Conservation (phyloP, 2,888 invertebrate genomes). For the Drosophila flavopinicola region DNA sequence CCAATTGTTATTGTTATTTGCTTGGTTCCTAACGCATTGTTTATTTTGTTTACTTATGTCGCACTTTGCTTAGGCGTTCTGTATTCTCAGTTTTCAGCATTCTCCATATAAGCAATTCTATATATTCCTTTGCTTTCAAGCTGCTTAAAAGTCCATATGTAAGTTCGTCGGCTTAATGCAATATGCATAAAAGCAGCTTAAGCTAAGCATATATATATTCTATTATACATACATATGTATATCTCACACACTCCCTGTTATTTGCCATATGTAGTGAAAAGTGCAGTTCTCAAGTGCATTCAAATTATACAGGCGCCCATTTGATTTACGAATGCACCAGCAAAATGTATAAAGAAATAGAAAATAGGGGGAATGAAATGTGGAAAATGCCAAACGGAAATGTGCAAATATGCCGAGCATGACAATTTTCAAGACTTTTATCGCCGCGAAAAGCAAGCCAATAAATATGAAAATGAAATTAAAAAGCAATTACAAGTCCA, state of each 20-base stretch:
- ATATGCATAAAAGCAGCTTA: constrained; percentile 7
- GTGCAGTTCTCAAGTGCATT: constrained; percentile 45
- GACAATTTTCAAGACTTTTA: constrained; percentile 40
- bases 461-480: constrained; percentile 55
- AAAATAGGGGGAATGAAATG: background rate
- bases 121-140: constrained; percentile 1
- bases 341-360: background rate
- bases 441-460: constrained; percentile 16
- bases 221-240: constrained; percentile 1
- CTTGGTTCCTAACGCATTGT: constrained; percentile 13
- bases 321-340: constrained; percentile 35
- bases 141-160: constrained; percentile 19
- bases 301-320: constrained; percentile 36
- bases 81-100: background rate
- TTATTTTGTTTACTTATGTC: constrained; percentile 30
- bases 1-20: constrained; percentile 20
- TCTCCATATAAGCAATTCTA: background rate
- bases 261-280: constrained; percentile 39
- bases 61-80: constrained; percentile 1
- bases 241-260: constrained; percentile 22
- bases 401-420: constrained; percentile 38
- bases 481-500: constrained; percentile 55
- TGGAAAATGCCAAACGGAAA: constrained; percentile 39
- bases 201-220: constrained; percentile 1
- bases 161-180: constrained; percentile 22